Evolutionary conservation across 2,888 invertebrate genomes (phyloP).

Genomic region (Osedax frankpressi): DNA sequence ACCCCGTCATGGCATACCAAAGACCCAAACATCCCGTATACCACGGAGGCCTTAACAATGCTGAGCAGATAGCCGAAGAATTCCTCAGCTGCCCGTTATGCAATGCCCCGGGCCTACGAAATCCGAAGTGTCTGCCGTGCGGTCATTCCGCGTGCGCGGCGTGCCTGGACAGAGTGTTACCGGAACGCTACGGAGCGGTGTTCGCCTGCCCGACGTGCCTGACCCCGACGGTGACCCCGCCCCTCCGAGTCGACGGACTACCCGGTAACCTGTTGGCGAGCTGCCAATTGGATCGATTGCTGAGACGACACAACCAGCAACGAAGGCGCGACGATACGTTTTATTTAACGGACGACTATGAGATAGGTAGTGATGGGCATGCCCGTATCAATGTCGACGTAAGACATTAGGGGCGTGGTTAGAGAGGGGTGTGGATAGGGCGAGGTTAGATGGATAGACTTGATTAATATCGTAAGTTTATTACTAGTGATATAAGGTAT

Average conservation of each 20-base stretch:
- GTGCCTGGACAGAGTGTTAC: constrained; percentile 18
- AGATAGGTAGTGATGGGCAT: constrained; percentile 7
- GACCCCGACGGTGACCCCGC: constrained; percentile 8
- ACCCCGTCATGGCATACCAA: constrained; percentile 11
- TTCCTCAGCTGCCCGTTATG: constrained; percentile 24
- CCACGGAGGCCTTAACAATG: constrained; percentile 23
- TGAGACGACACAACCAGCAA: constrained; percentile 23
- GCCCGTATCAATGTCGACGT: not conserved
- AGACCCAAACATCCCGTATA: constrained; percentile 4
- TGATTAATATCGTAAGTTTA: too few species aligned
- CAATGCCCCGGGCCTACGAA: constrained; percentile 21
- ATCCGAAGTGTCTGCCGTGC: constrained; percentile 24
- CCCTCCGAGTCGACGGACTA: constrained; percentile 12
- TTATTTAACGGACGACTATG: constrained; percentile 22
- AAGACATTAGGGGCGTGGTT: constrained; percentile 3
- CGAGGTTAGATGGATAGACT: too few species aligned
- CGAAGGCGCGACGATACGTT: constrained; percentile 22
- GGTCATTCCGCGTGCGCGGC: constrained; percentile 24
- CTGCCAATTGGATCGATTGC: constrained; percentile 24
- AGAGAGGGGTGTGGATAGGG: too few species aligned
- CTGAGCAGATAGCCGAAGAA: constrained; percentile 26
- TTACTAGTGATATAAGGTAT: too few species aligned
- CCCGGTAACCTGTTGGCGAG: constrained; percentile 21
- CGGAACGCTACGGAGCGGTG: not conserved
- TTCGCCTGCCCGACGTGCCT: constrained; percentile 21